Evolutionary conservation across 2,797 vertebrate genomes (phyloP), one percentile per base, ranked within the genome.

Genomic region (Gallinago nigripennis): DNA sequence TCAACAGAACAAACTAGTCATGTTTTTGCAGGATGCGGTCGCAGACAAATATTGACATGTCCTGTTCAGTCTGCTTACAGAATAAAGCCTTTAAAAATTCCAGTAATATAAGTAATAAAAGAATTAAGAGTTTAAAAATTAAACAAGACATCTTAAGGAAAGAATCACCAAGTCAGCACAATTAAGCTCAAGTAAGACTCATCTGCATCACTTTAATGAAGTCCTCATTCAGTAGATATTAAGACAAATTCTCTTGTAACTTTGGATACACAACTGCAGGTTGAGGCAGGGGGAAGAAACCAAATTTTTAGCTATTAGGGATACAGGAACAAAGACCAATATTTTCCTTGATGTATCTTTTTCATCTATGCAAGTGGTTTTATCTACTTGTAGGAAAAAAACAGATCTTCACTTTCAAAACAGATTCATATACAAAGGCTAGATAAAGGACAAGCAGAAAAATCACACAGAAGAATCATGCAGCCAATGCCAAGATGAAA

Each of bases 41-140:
- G 86, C 84, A 86, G 92, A 70, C 94, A 95, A 97, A 96, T 92
- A 96, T 92, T 96, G 94, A 92, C 94, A 91, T 31, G 76, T 94
- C 89, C 91, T 93, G 79, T 80, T 92, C 94, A 56, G 79, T 81
- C 84, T 88, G 72, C 94, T 92, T 89, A 80, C 43, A 92, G 91
- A 94, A 79, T 39, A 88, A 92, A 87, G 57, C 51, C 53, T 90
- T 94, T 83, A 30, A 92, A 93, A 94, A 90, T 63, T 63, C 54
- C 72, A 90, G 19, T 87, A 94, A 81, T 20, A 7, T 89, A 93
- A 80, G 53, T 66, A 94, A 87, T 57, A 93, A 86, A 83, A 93
- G 16, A 95, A 85, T 64, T 75, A 68, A 68, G 4, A 66, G 77
- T 92, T 72, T 30, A 25, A 51, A 94, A 92, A 90, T 56, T 80